phyloP scores from a whole-genome alignment of 2,797 vertebrate species.

The Argya squamiceps region DNA sequence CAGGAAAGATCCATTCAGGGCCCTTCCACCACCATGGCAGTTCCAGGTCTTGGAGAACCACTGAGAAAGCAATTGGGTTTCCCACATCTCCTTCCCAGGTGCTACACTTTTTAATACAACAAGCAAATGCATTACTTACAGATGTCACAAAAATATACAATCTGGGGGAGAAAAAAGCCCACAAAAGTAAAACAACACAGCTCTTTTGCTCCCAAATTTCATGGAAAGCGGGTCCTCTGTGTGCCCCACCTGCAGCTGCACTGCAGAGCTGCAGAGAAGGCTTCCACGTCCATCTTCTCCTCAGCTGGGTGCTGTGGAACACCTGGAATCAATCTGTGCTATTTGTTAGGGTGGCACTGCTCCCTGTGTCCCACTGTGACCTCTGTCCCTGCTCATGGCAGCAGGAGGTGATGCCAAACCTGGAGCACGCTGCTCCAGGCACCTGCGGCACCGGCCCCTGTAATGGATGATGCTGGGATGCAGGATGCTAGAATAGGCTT shows the following conservation, averaged over 20 bases:
- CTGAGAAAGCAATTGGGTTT: neutral
- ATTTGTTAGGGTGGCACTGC: rapidly evolving
- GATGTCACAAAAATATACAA: neutral
- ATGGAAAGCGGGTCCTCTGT: neutral
- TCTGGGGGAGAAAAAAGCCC: rapidly evolving
- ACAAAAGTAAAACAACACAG: neutral
- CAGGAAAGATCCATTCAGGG: neutral
- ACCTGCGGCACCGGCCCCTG: rapidly evolving
- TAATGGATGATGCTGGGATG: neutral
- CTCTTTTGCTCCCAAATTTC: too few relatives aligned
- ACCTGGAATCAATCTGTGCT: neutral
- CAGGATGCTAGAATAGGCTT: neutral
- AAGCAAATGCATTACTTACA: neutral
- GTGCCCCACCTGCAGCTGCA: neutral
- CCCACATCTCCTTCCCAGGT: neutral
- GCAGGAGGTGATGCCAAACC: neutral
- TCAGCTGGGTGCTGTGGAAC: neutral
- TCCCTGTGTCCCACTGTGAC: neutral
- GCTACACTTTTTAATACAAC: rapidly evolving
- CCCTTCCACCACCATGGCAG: neutral
- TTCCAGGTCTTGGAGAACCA: neutral
- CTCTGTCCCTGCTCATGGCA: neutral
- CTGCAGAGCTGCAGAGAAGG: neutral
- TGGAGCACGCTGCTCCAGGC: neutral
- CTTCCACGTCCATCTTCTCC: neutral